Base-by-base conservation (phyloP, 2,888 invertebrate species). In the Athripsodes cinereus region DNA sequence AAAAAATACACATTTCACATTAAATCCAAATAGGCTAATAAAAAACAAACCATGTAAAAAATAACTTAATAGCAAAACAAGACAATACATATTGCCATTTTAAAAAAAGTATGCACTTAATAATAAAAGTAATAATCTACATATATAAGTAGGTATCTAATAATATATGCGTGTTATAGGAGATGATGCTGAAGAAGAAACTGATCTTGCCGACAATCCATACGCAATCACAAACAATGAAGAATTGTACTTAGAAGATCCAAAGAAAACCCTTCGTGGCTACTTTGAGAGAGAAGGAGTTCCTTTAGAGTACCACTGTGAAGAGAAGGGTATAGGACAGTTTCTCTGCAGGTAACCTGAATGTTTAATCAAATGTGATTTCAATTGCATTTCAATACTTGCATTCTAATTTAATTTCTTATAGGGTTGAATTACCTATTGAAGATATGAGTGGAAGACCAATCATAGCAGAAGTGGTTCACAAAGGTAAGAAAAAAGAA, bases 271-370 rank as follows among this genome's bases (percentile, higher is more conserved):
- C 0, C 73, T 99, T 16, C 79, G 92, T 52, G 93, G 95, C 0
- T 98, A 91, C 81, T 97, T 93, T 72, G 98, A 98, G 71, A 80
- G 97, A 56, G 97, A 98, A 74, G 85, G 96, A 0, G 82, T 86
- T 52, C 90, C 93, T 60, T 76, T 95, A 34, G 86, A 86, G 48
- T 97, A 96, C 69, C 84, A 92, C 66, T 90, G 92, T 44, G 86
- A 88, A 64, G 96, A 97, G 68, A 85, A 88, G 65, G 90, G 91
- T 0, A 81, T 84, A 19, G 95, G 92, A 0, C 92, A 93, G 69
- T 95, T 90, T 70, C 75, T 89, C 0, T 97, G 97, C 73, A 83
- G 83, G 85, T 85, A 67, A 6, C 2, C 19, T 40, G 13, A n/a
- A n/a, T n/a, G n/a, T n/a, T n/a, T n/a, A n/a, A n/a, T n/a, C n/a